Percentiles rank a stretch among this genome's conserved stretches.
These are phyloP conservation scores for Clavelina lepadiformis DNA, from an alignment of 23 tunicate genomes.

Conservation along the genomic window DNA sequence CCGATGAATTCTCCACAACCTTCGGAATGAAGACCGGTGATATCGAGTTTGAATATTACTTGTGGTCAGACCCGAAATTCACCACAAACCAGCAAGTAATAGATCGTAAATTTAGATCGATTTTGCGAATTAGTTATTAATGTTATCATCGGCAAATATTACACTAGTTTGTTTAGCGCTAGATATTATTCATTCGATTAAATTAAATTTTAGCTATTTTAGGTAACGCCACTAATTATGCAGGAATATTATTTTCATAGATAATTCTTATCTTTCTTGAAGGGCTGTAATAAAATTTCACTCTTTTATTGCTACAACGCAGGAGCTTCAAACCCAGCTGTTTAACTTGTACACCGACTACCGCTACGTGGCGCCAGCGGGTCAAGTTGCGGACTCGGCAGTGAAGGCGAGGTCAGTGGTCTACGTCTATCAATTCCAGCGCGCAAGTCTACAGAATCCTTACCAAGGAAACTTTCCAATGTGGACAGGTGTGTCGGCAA, in stretches of 20 bases:
- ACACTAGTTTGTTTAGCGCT: no score
- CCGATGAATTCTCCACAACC: slow-evolving; percentile 1
- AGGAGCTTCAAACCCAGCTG: slow-evolving; percentile 34
- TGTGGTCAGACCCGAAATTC: slow-evolving; percentile 28
- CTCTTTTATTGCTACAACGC: no score
- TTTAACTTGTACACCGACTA: slow-evolving; percentile 31
- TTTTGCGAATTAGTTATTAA: no score
- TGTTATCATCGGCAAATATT: no score
- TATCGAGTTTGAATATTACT: slow-evolving; percentile 28
- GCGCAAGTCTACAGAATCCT: neutral
- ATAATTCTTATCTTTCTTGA: no score
- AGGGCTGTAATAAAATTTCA: no score
- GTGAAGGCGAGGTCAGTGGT: slow-evolving; percentile 10
- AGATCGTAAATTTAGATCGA: no score
- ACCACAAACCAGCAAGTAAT: slow-evolving; percentile 29
- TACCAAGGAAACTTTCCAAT: slow-evolving; percentile 24
- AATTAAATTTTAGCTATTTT: no score
- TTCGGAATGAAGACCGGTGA: slow-evolving; percentile 32
- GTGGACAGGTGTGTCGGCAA: slow-evolving; percentile 26
- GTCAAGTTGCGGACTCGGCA: slow-evolving; percentile 19
- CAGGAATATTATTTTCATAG: no score
- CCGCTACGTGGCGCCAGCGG: slow-evolving; percentile 24
- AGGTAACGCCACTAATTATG: no score
- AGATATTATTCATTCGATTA: no score
- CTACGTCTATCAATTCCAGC: slow-evolving; percentile 19